Evolutionary conservation across 30 jellyfish, hydroid and myxozoan genomes (phyloP), one percentile per base, ranked within the genome.

Genomic region (Pseudorhiza aurosa): DNA sequence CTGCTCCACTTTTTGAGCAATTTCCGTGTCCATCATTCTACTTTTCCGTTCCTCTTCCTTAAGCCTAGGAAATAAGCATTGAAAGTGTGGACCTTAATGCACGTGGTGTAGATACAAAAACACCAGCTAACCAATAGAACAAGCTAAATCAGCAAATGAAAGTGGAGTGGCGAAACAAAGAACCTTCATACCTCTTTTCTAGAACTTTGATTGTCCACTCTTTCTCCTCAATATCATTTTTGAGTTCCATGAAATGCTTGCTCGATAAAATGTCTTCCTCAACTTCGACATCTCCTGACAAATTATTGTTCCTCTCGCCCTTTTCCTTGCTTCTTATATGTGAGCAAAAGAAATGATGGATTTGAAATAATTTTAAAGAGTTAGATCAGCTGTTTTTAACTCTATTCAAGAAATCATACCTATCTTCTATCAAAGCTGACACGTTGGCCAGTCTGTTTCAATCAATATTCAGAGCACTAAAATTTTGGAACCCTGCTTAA

Each of bases 21-120:
- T 44, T 15, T 88, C 89, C 12, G 39, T 51, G 60, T 64, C 65
- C 37, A 79, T 59, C 83, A 78, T 72, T 21, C 14, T 44, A 57
- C 77, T 47, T 50, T 72, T 72, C 50, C 24, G 59, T 27, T 69
- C 75, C 44, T 76, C 88, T 39, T 80, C 94, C 30, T 69, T 64
- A 42, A 88, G 63, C 65, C 97, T 88, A 12, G 9, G n/a, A 76
- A 42, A 4, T n/a, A n/a, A n/a, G n/a, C n/a, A n/a, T n/a, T n/a
- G n/a, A n/a, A n/a, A n/a, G n/a, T n/a, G n/a, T n/a, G n/a, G n/a
- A n/a, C n/a, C n/a, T n/a, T n/a, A n/a, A n/a, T n/a, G n/a, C n/a
- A n/a, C n/a, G n/a, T n/a, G n/a, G n/a, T n/a, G n/a, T 3, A 32
- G 57, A 19, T 11, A 70, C 14, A 3, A 19, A 26, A 14, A 10